phyloP scores from a whole-genome alignment of 2,888 invertebrate genomes.

The Noctua janthe region DNA sequence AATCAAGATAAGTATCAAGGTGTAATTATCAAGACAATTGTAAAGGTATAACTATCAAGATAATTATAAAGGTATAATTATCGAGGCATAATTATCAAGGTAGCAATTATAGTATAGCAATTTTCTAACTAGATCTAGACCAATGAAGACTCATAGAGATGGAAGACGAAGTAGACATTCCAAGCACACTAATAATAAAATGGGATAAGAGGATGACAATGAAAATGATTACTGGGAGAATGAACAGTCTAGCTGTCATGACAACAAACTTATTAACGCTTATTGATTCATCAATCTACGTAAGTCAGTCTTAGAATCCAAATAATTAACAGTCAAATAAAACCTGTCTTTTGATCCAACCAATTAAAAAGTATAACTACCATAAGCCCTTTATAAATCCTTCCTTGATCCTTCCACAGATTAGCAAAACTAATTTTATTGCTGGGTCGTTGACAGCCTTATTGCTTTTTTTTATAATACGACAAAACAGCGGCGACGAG shows the following conservation, averaged over 20 bases:
- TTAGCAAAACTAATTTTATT: conserved; percentile 33
- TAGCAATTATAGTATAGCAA: too few relatives aligned
- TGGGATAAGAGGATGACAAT: not conserved
- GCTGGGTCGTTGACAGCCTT: conserved; percentile 38
- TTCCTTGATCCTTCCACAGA: conserved; percentile 22
- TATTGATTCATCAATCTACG: not conserved
- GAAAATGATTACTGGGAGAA: not conserved
- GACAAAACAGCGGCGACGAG: conserved; percentile 5
- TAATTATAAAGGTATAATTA: too few relatives aligned
- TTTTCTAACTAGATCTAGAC: not conserved
- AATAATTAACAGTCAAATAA: not conserved
- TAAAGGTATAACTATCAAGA: too few relatives aligned
- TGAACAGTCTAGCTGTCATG: not conserved
- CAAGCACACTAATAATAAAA: not conserved
- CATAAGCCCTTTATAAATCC: not conserved
- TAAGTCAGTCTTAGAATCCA: too few relatives aligned
- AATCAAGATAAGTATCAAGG: too few relatives aligned
- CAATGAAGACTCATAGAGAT: not conserved
- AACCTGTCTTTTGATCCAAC: not conserved
- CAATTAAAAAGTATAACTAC: conserved; percentile 19
- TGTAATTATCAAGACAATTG: not conserved
- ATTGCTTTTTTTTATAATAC: conserved; percentile 1
- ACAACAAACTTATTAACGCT: not conserved
- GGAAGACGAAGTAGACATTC: not conserved
- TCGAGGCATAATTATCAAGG: too few relatives aligned